Evolutionary conservation across 2,797 vertebrate species (phyloP).

Genomic region (Typhlichthys eigenmanni): DNA sequence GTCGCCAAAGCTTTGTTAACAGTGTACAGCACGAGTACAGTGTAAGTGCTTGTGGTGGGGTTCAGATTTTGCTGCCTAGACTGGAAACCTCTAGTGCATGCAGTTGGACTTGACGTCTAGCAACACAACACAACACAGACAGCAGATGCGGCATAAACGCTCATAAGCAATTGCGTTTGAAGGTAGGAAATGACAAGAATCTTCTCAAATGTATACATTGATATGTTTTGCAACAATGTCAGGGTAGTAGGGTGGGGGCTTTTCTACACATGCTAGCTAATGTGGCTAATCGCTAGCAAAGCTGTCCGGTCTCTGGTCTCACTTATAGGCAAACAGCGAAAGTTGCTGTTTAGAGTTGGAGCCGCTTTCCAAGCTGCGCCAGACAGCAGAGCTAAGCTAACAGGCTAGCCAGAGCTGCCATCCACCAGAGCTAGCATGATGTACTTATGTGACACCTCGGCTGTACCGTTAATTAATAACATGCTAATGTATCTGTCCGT

Average conservation of each 20-base stretch:
- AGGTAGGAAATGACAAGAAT: slow-evolving; percentile 53
- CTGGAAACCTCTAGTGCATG: slow-evolving; percentile 58
- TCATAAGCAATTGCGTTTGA: slow-evolving; percentile 36
- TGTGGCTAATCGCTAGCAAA: slow-evolving; percentile 29
- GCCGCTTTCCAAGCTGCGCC: slow-evolving; percentile 56
- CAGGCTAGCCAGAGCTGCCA: slow-evolving; percentile 37
- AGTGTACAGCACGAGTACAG: slow-evolving; percentile 34
- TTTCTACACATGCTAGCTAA: slow-evolving; percentile 26
- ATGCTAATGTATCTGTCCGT: not conserved
- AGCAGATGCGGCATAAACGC: slow-evolving; percentile 36
- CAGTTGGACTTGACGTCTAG: slow-evolving; percentile 66
- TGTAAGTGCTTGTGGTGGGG: slow-evolving; percentile 43
- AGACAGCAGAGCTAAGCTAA: slow-evolving; percentile 61
- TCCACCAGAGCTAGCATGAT: slow-evolving; percentile 25
- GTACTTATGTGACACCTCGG: not conserved
- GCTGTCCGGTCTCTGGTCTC: slow-evolving; percentile 38
- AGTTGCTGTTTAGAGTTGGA: slow-evolving; percentile 61
- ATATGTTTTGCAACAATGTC: slow-evolving; percentile 6
- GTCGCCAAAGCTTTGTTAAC: slow-evolving; percentile 47
- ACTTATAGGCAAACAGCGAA: slow-evolving; percentile 51
- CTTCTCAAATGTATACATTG: slow-evolving; percentile 7
- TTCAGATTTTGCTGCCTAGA: slow-evolving; percentile 48
- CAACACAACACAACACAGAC: slow-evolving; percentile 55
- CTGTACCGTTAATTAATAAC: not conserved
- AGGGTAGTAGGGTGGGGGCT: slow-evolving; percentile 34